These are phyloP conservation scores for Microplitis deprimator DNA, from an alignment of 2,888 invertebrate genomes.

Conservation along the genomic window DNA sequence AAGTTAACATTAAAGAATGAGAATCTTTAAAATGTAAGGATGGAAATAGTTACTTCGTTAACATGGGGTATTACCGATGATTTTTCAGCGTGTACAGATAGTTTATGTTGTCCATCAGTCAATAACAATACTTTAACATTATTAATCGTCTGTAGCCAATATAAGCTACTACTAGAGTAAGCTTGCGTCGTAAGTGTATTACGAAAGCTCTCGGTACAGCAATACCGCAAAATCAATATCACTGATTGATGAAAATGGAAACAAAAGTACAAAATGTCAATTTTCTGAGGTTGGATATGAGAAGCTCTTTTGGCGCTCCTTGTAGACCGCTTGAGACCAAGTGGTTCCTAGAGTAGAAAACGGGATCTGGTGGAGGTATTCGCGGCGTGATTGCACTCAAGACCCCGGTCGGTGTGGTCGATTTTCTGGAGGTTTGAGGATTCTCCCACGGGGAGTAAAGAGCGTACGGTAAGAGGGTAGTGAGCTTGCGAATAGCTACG, in stretches of 20 bases:
- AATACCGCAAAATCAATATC: neutral
- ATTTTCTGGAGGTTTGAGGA: constrained; percentile 31
- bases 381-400: constrained; percentile 69
- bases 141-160: constrained; percentile 63
- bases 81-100: no score
- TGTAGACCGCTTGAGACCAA: neutral
- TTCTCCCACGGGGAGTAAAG: neutral
- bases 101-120: constrained; percentile 45
- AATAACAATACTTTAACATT: constrained; percentile 63
- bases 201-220: constrained; percentile 35
- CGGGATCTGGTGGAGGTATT: constrained; percentile 49
- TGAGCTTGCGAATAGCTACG: neutral
- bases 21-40: no score
- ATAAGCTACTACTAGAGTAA: constrained; percentile 63
- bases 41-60: no score
- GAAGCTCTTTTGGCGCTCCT: neutral
- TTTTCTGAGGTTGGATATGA: neutral
- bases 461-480: neutral
- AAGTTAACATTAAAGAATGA: no score
- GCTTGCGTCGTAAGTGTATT: constrained; percentile 53
- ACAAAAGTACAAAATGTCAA: neutral
- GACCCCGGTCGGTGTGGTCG: constrained; percentile 56
- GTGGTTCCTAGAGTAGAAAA: neutral
- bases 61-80: no score
- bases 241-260: constrained; percentile 3